Evolutionary conservation across 92 coral and sea anemone genomes (phyloP), one percentile per base, ranked within the genome.

Genomic region (Anthopleura xanthogrammica): DNA sequence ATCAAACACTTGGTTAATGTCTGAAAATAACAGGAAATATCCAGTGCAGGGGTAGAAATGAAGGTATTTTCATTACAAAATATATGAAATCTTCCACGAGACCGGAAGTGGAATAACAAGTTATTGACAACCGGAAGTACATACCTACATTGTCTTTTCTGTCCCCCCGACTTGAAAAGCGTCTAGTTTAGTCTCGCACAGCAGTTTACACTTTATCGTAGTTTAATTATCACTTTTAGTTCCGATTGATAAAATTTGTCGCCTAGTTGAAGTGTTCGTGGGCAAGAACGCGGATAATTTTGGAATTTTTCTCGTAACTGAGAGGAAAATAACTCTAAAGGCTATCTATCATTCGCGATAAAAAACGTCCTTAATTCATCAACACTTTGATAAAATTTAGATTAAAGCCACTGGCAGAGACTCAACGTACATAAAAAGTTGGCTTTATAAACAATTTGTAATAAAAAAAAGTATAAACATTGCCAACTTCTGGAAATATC

Each of bases 121-220:
- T 66, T 85, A 71, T 20, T 79, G 88, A 85, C 88, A 85, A 71
- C 88, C 88, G 88, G 88, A 85, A 85, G 83, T 85, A 29, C 75
- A 68, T 29, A 68, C 29, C 74, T 68, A 68, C 42, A 68, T 12
- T 68, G 46, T 68, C 42, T 12, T 16, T 68, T 68, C 36, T 68
- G 74, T 68, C 29, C 74, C 41, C 42, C 13, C 29, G 9, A 62
- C 11, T n/a, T 23, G 41, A n/a, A 36, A 68, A 29, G 74, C 42
- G 42, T 68, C 74, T 68, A 68, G 41, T 68, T 62, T 62, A 16
- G 20, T 62, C 6, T 22, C 70, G 3, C 70, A 62, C 29, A 19
- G 5, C 11, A 12, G 16, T 68, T 64, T 68, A 36, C 74, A 29
- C 74, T 68, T 68, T 68, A 68, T 68, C 74, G 74, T 68, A 4